Conservation (phyloP, 2,888 invertebrate species). For the Chrysolina haemoptera region DNA sequence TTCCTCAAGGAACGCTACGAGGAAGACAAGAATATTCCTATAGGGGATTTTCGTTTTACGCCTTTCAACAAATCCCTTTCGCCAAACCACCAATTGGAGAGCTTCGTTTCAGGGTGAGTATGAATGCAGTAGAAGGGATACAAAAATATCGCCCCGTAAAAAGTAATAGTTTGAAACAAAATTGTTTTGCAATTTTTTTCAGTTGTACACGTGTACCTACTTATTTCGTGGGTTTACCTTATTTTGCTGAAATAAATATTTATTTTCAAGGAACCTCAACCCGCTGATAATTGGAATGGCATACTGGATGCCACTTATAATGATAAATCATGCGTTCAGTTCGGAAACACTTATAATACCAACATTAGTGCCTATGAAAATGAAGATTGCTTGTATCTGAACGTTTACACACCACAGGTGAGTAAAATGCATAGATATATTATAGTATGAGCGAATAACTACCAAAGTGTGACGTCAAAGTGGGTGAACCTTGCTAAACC, state of each 20-base stretch:
- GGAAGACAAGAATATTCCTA: conserved; percentile 35
- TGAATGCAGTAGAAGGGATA: neutral
- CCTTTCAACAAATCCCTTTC: conserved; percentile 40
- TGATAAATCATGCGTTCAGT: conserved; percentile 35
- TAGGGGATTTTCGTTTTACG: conserved; percentile 32
- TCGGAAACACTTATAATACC: conserved; percentile 10
- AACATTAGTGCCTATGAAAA: conserved; percentile 24
- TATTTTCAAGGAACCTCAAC: conserved; percentile 34
- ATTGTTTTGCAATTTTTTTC: too few relatives aligned
- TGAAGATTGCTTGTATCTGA: conserved; percentile 45
- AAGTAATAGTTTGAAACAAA: too few relatives aligned
- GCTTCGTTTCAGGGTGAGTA: conserved; percentile 33
- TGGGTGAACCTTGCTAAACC: too few relatives aligned
- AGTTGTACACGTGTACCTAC: too few relatives aligned
- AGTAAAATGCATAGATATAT: too few relatives aligned
- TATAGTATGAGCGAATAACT: too few relatives aligned
- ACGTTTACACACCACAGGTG: conserved; percentile 44
- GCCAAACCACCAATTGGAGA: conserved; percentile 38
- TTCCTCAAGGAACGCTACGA: conserved; percentile 29
- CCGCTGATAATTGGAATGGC: conserved; percentile 37
- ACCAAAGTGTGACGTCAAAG: too few relatives aligned
- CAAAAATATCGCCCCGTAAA: too few relatives aligned
- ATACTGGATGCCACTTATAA: conserved; percentile 41
- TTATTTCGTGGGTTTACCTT: too few relatives aligned
- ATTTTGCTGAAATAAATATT: too few relatives aligned